Percentiles rank a stretch among this genome's conserved stretches.
Conservation (phyloP, 1,140 invertebrate species). For the Eumaeus atala region DNA sequence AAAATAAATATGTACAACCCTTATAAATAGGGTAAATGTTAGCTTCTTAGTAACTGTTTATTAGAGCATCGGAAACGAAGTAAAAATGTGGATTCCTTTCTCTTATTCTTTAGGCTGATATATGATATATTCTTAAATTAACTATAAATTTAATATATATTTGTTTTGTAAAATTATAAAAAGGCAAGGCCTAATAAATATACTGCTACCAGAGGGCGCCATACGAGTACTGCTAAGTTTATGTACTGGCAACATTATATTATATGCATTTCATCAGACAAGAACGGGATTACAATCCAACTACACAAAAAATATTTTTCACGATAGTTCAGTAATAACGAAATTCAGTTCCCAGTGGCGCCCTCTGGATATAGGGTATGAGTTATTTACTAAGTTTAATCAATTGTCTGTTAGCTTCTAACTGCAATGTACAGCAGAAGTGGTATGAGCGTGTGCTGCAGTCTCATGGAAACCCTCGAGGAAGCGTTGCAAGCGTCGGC, state of each 20-base stretch:
- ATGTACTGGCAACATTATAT: neutral
- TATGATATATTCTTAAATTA: neutral
- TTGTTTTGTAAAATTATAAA: conserved; percentile 17
- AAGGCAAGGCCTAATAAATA: conserved; percentile 4
- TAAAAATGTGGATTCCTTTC: neutral
- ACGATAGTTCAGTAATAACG: neutral
- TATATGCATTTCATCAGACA: neutral
- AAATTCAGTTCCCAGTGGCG: neutral
- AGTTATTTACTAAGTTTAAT: conserved; percentile 3
- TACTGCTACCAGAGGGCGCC: neutral
- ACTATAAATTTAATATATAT: neutral
- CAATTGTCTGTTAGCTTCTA: conserved; percentile 26
- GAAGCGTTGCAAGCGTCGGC: conserved; percentile 86
- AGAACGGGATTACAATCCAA: too few relatives aligned
- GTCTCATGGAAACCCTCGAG: neutral
- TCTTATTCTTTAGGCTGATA: too few relatives aligned
- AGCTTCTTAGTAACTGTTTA: too few relatives aligned
- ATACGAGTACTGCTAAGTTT: neutral
- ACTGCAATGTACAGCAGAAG: conserved; percentile 15
- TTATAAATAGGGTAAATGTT: too few relatives aligned
- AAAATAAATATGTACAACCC: too few relatives aligned
- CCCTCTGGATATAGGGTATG: neutral
- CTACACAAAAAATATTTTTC: too few relatives aligned
- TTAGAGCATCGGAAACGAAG: too few relatives aligned
- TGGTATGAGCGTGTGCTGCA: conserved; percentile 5